phyloP scores from a whole-genome alignment of 2,797 vertebrate genomes.

The Ceryle rudis region DNA sequence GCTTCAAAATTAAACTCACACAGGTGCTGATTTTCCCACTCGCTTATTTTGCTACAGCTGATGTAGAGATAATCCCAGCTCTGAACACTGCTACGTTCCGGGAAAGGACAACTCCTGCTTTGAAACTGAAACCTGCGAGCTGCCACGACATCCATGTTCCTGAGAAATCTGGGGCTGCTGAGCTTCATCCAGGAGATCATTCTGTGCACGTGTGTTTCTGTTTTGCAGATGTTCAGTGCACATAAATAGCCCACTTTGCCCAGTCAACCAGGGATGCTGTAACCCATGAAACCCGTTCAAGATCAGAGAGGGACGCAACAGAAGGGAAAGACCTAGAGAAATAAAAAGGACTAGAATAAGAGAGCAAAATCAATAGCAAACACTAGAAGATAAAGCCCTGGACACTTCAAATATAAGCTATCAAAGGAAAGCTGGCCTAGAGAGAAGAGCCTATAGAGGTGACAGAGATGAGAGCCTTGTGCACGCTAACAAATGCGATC shows the following conservation, averaged over 20 bases:
- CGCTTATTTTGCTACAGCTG: constrained; percentile 17
- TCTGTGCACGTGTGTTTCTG: not conserved
- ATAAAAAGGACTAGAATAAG: not conserved
- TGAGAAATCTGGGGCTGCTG: constrained; percentile 7
- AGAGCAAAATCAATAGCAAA: constrained; percentile 40
- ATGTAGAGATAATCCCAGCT: not conserved
- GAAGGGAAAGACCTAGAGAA: constrained; percentile 19
- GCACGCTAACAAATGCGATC: not conserved
- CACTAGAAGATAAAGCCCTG: constrained; percentile 26
- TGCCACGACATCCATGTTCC: not conserved
- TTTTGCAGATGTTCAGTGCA: not conserved
- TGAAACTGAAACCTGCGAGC: not conserved
- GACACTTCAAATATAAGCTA: constrained; percentile 47
- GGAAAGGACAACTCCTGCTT: constrained; percentile 3
- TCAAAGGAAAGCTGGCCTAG: constrained; percentile 37
- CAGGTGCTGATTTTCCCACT: not conserved
- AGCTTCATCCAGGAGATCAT: constrained; percentile 16
- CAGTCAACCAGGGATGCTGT: not conserved
- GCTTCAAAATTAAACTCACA: constrained; percentile 37
- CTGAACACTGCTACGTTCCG: not conserved
- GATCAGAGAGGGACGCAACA: not conserved
- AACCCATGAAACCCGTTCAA: constrained; percentile 8
- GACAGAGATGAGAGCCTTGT: not conserved
- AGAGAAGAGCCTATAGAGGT: not conserved
- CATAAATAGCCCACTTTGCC: not conserved